phyloP scores from a whole-genome alignment of 2,113 vertebrate genomes.

The Craseonycteris thonglongyai region DNA sequence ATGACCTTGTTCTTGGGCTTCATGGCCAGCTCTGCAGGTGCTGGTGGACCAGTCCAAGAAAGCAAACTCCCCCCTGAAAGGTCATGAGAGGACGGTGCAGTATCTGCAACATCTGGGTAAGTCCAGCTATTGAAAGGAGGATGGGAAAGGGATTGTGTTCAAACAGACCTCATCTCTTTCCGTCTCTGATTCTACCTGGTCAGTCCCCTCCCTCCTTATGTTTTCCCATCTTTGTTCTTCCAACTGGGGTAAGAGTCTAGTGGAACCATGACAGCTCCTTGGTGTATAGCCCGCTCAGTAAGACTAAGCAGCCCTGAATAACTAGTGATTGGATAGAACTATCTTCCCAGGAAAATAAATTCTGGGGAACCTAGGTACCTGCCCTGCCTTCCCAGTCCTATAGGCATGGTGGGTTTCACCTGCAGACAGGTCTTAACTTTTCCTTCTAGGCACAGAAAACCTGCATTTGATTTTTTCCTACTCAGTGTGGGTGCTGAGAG shows the following conservation, averaged over 20 bases:
- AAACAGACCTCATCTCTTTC: not conserved
- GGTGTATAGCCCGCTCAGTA: not conserved
- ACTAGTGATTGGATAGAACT: not conserved
- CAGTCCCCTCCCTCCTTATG: not conserved
- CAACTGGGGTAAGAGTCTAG: not conserved
- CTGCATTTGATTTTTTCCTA: conserved; percentile 95
- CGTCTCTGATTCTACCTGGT: not conserved
- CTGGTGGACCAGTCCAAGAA: conserved; percentile 98
- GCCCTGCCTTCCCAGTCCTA: not conserved
- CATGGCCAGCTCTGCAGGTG: conserved; percentile 90
- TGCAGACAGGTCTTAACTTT: not conserved
- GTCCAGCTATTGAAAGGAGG: not conserved
- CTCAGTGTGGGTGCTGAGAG: conserved; percentile 95
- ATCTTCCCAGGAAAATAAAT: not conserved
- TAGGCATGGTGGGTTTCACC: not conserved
- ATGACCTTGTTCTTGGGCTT: conserved; percentile 18
- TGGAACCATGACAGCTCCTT: not conserved
- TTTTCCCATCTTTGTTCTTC: not conserved
- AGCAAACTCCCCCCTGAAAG: conserved; percentile 97
- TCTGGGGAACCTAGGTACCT: not conserved
- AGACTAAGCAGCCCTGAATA: not conserved
- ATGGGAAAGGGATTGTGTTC: not conserved
- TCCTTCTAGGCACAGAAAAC: conserved; percentile 89
- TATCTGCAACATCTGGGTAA: conserved; percentile 96
- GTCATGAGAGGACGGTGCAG: conserved; percentile 96